Base-by-base conservation (phyloP, 2,113 vertebrate genomes). In the Hyaena hyaena region DNA sequence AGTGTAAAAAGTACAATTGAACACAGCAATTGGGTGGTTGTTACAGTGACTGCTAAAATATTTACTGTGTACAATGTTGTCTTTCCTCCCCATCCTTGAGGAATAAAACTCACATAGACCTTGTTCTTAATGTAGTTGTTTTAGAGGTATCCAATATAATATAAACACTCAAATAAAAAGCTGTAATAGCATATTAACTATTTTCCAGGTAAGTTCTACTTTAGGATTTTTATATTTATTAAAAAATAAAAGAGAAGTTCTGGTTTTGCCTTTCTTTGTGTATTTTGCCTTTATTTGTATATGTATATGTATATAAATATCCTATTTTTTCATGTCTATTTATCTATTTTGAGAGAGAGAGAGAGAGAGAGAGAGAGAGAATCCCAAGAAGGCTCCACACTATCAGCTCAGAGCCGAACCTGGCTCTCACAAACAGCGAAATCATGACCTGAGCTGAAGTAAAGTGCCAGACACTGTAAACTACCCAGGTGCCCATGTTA, bases 1-100 rank as follows among this genome's bases (percentile, higher is more conserved):
- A 33, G 33, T 82, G 79, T 80, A 80, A 91, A 76, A 98, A 96
- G 68, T 95, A 17, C 91, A 95, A 55, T 35, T 92, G 91, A 96
- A 88, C 69, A 89, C 28, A 95, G 79, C 12, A 81, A 48, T 23
- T 39, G 88, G 43, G 74, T 66, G 50, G 48, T 74, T 93, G 55
- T 58, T 83, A 39, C 48, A 86, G 21, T 31, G 43, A 50, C 89
- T 96, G 79, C 50, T 63, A 77, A 93, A 93, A 89, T 87, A 48
- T 65, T 89, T 66, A 77, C 10, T 55, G 28, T 28, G 4, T 21
- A 79, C 11, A 50, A 8, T 50, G 77, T 71, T 94, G 61, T 97
- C 79, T 96, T 88, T 97, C 77, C 15, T 48, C 55, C 33, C 83
- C 7, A 33, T 58, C 55, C 50, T 93, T 35, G 82, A 97, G 91